Conservation (phyloP, 2,797 vertebrate species). For the Sebastes matsubarae region DNA sequence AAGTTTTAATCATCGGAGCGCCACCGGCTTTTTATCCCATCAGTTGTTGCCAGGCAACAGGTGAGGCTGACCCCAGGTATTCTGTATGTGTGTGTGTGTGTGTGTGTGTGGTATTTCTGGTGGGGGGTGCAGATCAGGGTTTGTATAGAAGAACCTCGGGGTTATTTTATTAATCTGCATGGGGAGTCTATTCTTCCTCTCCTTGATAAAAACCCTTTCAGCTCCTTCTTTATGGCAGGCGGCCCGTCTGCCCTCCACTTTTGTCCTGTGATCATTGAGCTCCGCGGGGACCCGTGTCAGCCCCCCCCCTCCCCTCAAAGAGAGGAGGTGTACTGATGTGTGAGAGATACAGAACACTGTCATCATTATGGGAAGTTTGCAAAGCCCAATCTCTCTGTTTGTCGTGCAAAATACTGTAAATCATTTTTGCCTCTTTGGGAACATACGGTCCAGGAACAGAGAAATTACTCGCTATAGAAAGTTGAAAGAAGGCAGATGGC, state of each 20-base stretch:
- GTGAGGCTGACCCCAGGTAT: constrained; percentile 70
- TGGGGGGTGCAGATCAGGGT: constrained; percentile 61
- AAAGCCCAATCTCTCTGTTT: constrained; percentile 36
- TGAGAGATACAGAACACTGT: constrained; percentile 20
- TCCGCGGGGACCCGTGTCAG: constrained; percentile 71
- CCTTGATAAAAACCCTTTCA: constrained; percentile 74
- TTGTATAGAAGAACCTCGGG: constrained; percentile 66
- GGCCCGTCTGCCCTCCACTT: constrained; percentile 72
- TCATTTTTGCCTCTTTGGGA: constrained; percentile 64
- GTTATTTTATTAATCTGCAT: constrained; percentile 83
- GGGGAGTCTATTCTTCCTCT: constrained; percentile 76
- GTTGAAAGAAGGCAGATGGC: constrained; percentile 78
- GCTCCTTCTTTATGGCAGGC: constrained; percentile 71
- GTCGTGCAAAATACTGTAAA: constrained; percentile 53
- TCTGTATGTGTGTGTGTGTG: constrained; percentile 37
- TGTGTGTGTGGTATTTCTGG: constrained; percentile 48
- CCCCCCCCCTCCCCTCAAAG: constrained; percentile 51
- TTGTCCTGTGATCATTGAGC: constrained; percentile 79
- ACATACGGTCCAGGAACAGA: constrained; percentile 53
- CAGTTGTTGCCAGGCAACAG: constrained; percentile 80
- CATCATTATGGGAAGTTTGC: constrained; percentile 23
- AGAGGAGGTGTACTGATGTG: constrained; percentile 16
- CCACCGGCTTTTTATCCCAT: constrained; percentile 67
- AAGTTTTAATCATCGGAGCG: constrained; percentile 81
- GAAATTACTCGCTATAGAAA: constrained; percentile 58